phyloP scores from a whole-genome alignment of 2,113 vertebrate species.

The Rostratula benghalensis region DNA sequence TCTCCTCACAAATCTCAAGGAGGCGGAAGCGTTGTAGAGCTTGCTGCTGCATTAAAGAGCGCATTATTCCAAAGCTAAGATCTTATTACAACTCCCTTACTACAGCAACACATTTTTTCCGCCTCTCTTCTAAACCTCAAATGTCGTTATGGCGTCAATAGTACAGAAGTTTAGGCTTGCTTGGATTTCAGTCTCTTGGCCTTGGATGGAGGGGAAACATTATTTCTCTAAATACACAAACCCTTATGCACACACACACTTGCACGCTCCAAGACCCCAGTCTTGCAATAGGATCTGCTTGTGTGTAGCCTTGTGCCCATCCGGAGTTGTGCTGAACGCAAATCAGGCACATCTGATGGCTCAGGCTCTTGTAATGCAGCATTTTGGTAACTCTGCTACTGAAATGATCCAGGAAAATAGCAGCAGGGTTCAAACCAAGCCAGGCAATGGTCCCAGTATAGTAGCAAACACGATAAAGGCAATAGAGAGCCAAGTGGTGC shows the following conservation, averaged over 20 bases:
- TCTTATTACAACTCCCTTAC: constrained; percentile 61
- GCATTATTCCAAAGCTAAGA: constrained; percentile 29
- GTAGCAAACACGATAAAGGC: neutral
- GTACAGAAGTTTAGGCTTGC: constrained; percentile 44
- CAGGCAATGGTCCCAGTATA: neutral
- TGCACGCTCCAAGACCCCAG: neutral
- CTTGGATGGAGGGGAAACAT: constrained; percentile 28
- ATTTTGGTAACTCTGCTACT: neutral
- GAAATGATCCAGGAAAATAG: neutral
- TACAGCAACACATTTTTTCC: constrained; percentile 63
- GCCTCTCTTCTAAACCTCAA: constrained; percentile 59
- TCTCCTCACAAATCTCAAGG: constrained; percentile 44
- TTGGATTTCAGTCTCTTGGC: constrained; percentile 61
- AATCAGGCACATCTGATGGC: constrained; percentile 1
- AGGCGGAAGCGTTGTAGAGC: neutral
- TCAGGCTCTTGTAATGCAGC: neutral
- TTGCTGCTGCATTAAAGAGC: neutral
- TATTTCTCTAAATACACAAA: constrained; percentile 42
- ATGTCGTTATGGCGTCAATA: constrained; percentile 59
- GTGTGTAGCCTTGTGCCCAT: neutral
- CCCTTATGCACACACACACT: neutral
- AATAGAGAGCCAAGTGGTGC: neutral
- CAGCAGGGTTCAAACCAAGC: neutral
- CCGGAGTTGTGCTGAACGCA: neutral
- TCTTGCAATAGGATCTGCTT: neutral